Conservation (phyloP, 2,888 invertebrate species). For the Siphonodentalium dalli region DNA sequence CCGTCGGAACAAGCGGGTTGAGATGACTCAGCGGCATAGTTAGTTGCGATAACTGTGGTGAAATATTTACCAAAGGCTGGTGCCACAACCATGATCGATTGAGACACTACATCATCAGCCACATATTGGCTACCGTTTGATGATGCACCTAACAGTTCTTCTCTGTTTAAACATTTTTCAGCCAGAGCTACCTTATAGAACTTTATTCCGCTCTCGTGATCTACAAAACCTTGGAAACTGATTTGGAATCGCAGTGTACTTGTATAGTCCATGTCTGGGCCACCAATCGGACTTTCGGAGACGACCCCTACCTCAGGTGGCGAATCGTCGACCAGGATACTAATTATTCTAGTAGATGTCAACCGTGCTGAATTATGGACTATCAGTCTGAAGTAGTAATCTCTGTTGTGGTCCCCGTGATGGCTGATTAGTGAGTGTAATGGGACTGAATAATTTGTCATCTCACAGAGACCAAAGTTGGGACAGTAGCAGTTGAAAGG, state of each 20-base stretch:
- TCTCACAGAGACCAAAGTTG: conserved; percentile 28
- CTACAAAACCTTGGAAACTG: conserved; percentile 39
- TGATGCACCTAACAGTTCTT: no score
- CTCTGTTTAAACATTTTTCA: conserved; percentile 19
- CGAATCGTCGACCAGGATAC: conserved; percentile 34
- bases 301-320: conserved; percentile 32
- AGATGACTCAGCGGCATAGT: conserved; percentile 41
- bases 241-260: conserved; percentile 19
- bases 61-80: conserved; percentile 27
- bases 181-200: conserved; percentile 30
- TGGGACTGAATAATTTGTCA: conserved; percentile 20
- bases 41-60: conserved; percentile 36
- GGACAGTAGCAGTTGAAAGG: conserved; percentile 32
- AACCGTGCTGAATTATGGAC: conserved; percentile 34
- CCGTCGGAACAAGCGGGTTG: conserved; percentile 43
- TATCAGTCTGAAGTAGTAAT: conserved; percentile 34
- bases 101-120: no score
- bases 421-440: conserved; percentile 27
- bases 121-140: no score
- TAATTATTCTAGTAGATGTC: conserved; percentile 23
- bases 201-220: conserved; percentile 41
- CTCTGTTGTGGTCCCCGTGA: conserved; percentile 35
- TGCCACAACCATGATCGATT: not conserved
- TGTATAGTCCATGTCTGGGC: conserved; percentile 38
- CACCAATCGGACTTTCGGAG: conserved; percentile 19